Base-by-base conservation (phyloP, 2,113 vertebrate genomes). In the Myocastor coypus region DNA sequence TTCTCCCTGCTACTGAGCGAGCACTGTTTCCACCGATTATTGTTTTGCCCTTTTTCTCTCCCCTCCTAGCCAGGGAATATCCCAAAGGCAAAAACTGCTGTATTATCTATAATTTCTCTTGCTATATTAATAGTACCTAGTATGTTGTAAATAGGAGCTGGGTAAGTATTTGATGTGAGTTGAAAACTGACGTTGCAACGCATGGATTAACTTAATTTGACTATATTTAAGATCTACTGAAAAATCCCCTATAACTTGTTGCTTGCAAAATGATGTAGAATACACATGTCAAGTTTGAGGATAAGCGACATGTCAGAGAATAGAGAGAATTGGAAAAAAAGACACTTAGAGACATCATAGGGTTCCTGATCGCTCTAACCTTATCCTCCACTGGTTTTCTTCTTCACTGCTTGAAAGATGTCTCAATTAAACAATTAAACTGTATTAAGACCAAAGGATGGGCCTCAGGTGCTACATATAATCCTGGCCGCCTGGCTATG, bases 401-500 rank as follows among this genome's bases (percentile, higher is more conserved):
- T 83, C 95, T 88, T 97, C 92, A 75, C 46, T 83, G 13, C 92
- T 97, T 75, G 64, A 97, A 82, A 94, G 85, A 92, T 91, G 78
- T 95, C 97, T 94, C 98, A 97, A 95, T 94, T 81, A 97, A 95
- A 88, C 92, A 80, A 87, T 94, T 97, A 95, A 97, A 97, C 30
- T 66, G 46, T 95, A 94, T 32, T 89, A 95, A 82, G 91, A 92
- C 34, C 96, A 92, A 89, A 94, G 92, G 98, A 97, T 94, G 98
- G 97, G 80, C 80, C n/a, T 55, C 22, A 7, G 78, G 92, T 96
- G 93, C 97, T 97, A 95, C 97, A 97, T 93, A 83, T 97, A 98
- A 88, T 91, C 94, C 96, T 81, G 96, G 94, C 90, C 94, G 97
- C 91, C 71, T 89, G 81, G 52, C 83, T 91, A 92, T 87, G 84